Conservation (phyloP, 2,888 invertebrate genomes). For the Philonicus albiceps region DNA sequence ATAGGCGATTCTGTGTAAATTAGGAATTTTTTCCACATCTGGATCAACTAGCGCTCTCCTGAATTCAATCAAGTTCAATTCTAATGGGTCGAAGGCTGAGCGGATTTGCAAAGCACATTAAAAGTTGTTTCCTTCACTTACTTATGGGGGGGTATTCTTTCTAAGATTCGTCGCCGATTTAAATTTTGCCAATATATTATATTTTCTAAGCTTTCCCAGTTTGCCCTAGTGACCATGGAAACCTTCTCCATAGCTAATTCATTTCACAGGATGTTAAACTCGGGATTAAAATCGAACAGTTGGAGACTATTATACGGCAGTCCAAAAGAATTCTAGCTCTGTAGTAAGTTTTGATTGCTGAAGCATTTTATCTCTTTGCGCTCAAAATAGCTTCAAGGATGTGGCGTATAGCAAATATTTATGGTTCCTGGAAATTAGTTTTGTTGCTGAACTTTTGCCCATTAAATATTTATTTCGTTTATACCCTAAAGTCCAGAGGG, state of each 20-base stretch:
- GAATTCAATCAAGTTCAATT: background rate
- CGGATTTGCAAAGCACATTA: background rate
- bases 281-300: conserved; percentile 14
- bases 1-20: background rate
- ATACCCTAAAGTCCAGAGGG: background rate
- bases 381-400: background rate
- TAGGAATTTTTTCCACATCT: conserved; percentile 25
- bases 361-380: background rate
- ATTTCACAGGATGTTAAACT: background rate
- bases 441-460: conserved; percentile 24
- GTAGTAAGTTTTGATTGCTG: background rate
- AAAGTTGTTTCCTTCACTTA: conserved; percentile 1
- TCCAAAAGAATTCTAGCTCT: background rate
- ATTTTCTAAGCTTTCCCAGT: background rate
- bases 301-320: background rate
- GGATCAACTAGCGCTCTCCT: background rate
- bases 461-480: conserved; percentile 18
- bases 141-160: background rate
- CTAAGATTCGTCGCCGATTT: background rate
- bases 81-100: background rate
- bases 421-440: conserved; percentile 31
- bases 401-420: conserved; percentile 28
- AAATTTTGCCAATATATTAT: conserved; percentile 19
- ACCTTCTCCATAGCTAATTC: background rate
- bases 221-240: background rate